phyloP scores from a whole-genome alignment of 2,888 invertebrate genomes.

The Rhamphomyia laevipes region DNA sequence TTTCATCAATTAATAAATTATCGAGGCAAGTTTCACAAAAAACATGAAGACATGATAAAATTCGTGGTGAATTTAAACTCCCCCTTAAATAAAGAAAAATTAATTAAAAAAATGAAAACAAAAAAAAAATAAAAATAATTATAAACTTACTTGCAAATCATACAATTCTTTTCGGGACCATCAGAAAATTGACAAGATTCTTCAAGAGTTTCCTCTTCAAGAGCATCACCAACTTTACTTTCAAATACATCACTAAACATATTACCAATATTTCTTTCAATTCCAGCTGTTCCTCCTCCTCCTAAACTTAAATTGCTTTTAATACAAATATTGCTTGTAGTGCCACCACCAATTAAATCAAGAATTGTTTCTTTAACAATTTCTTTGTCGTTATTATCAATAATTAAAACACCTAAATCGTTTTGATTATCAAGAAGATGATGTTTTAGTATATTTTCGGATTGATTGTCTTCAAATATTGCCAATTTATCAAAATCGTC shows the following conservation, averaged over 20 bases:
- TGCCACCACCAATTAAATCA: constrained; percentile 9
- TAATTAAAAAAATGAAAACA: neutral
- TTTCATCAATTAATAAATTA: constrained; percentile 61
- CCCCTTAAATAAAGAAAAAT: constrained; percentile 41
- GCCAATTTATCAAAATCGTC: no score
- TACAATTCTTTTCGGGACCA: constrained; percentile 48
- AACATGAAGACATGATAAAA: constrained; percentile 87
- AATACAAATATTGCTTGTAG: constrained; percentile 10
- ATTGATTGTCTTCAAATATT: no score
- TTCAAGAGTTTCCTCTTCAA: constrained; percentile 32
- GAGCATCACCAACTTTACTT: constrained; percentile 23
- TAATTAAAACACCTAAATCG: neutral
- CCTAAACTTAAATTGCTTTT: constrained; percentile 5
- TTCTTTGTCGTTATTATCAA: neutral
- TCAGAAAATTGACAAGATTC: constrained; percentile 32
- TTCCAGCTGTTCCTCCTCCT: constrained; percentile 1
- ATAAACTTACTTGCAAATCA: constrained; percentile 52
- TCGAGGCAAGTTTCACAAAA: constrained; percentile 89
- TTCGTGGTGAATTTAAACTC: constrained; percentile 69
- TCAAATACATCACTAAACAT: constrained; percentile 30
- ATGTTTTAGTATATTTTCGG: no score
- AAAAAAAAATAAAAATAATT: neutral
- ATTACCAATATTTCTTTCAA: constrained; percentile 2
- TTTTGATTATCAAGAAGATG: no score
- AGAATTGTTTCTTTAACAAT: neutral